Evolutionary conservation across 2,888 invertebrate genomes (phyloP).

Genomic region (Erannis defoliaria): DNA sequence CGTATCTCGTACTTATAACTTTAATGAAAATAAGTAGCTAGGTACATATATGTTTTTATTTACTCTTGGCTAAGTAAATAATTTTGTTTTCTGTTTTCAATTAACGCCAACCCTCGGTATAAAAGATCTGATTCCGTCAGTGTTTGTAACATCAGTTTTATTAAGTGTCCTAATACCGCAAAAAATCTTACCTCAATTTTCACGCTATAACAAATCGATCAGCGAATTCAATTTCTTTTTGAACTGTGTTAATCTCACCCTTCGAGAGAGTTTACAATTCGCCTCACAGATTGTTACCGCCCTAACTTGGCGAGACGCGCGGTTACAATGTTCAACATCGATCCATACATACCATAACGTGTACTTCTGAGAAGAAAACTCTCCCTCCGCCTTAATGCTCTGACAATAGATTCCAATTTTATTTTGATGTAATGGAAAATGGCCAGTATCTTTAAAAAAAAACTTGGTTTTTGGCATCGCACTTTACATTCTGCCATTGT

Average conservation of each 20-base stretch:
- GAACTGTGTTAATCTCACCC: conserved; percentile 16
- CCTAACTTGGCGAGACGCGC: conserved; percentile 19
- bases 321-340: conserved; percentile 22
- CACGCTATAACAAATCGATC: conserved; percentile 8
- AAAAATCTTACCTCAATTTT: not conserved
- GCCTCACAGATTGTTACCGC: conserved; percentile 15
- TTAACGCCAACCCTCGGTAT: no score
- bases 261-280: conserved; percentile 19
- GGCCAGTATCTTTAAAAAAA: conserved; percentile 11
- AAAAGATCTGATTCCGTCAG: no score
- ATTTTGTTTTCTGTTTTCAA: no score
- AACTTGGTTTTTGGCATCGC: no score
- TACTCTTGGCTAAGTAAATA: no score
- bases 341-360: conserved; percentile 22
- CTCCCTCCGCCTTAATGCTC: not conserved
- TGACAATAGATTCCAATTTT: not conserved
- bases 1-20: no score
- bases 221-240: conserved; percentile 11
- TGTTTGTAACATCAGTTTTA: not conserved
- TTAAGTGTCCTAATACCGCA: not conserved
- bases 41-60: no score
- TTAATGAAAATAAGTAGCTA: no score
- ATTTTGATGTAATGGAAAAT: conserved; percentile 1
- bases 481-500: no score
- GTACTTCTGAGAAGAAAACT: not conserved